Percentiles rank a stretch among this genome's conserved stretches.
phyloP scores from a whole-genome alignment of 1,140 invertebrate genomes.

The Drosophila elegans region DNA sequence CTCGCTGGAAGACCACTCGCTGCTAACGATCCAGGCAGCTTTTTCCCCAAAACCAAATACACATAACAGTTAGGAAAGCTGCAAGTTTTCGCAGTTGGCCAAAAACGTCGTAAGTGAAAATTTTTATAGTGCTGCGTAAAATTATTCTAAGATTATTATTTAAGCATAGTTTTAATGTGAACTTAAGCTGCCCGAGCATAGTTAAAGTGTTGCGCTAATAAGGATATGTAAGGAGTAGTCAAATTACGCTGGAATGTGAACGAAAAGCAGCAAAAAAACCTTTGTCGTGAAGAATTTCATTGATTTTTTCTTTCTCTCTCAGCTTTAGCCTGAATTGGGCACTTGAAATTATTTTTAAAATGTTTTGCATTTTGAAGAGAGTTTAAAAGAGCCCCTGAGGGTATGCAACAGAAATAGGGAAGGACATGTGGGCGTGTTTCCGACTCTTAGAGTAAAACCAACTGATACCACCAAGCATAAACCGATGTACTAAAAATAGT shows the following conservation, averaged over 20 bases:
- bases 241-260: slow-evolving; percentile 5
- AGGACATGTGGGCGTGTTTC: not conserved
- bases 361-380: slow-evolving; percentile 7
- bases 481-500: slow-evolving; percentile 66
- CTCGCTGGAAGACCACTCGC: slow-evolving; percentile 34
- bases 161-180: slow-evolving; percentile 33
- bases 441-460: slow-evolving; percentile 1
- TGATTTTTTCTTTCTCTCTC: slow-evolving; percentile 66
- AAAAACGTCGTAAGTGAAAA: slow-evolving; percentile 83
- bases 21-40: slow-evolving; percentile 42
- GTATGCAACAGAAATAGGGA: slow-evolving; percentile 20
- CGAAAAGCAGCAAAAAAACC: slow-evolving; percentile 22
- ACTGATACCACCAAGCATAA: not conserved
- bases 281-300: slow-evolving; percentile 71
- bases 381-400: not conserved
- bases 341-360: slow-evolving; percentile 33
- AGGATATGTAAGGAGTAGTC: not conserved
- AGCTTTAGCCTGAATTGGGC: slow-evolving; percentile 20
- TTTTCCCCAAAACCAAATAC: slow-evolving; percentile 80
- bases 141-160: slow-evolving; percentile 54
- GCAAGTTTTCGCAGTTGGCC: slow-evolving; percentile 80
- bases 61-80: slow-evolving; percentile 81
- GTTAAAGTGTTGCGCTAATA: slow-evolving; percentile 2
- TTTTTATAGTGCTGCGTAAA: slow-evolving; percentile 67
- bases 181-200: not conserved